phyloP scores from a whole-genome alignment of 2,113 vertebrate species.

The Leptosomus discolor region DNA sequence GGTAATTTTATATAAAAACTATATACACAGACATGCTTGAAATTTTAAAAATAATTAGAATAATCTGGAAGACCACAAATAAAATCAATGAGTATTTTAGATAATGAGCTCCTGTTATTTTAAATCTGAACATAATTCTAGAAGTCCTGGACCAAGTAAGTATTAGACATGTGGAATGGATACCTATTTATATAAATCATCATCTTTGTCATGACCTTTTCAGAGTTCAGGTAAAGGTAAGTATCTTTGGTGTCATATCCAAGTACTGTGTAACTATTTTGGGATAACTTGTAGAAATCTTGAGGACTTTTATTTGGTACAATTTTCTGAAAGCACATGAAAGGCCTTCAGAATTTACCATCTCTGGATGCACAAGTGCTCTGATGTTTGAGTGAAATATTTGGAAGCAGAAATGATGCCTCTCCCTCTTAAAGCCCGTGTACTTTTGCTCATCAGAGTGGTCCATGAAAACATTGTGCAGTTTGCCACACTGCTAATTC shows the following conservation, averaged over 20 bases:
- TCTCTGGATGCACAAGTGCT: not conserved
- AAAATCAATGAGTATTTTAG: not conserved
- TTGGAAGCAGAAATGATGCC: not conserved
- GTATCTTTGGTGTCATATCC: not conserved
- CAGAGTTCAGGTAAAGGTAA: not conserved
- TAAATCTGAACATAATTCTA: not conserved
- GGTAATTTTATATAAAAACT: not conserved
- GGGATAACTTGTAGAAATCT: not conserved
- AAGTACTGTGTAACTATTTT: not conserved
- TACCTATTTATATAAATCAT: not conserved
- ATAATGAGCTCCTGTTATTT: not conserved
- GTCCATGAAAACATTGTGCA: not conserved
- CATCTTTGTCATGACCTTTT: not conserved
- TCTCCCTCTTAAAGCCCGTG: not conserved
- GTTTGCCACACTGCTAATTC: not conserved
- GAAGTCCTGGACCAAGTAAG: not conserved
- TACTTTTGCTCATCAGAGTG: not conserved
- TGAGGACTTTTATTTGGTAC: not conserved
- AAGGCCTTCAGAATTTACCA: not conserved
- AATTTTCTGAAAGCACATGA: not conserved
- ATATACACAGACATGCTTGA: not conserved
- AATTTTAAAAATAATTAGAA: not conserved
- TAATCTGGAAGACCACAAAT: not conserved
- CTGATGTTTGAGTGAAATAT: not conserved
- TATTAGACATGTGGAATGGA: not conserved